Base-by-base conservation (phyloP, 2,888 invertebrate species). In the Cordilura impudica region DNA sequence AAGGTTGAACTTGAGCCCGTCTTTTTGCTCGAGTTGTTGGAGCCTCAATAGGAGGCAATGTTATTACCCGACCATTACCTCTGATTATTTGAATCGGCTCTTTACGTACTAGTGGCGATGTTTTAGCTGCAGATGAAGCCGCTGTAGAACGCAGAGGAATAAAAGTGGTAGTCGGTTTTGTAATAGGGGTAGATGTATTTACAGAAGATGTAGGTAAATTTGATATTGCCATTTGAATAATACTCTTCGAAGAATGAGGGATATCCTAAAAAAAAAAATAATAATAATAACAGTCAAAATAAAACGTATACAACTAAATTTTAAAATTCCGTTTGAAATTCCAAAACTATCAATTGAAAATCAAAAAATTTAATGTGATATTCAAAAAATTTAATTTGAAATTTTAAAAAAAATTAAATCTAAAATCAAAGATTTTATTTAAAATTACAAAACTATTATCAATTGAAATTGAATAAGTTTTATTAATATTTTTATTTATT, bases 41-140 rank as follows among this genome's bases (percentile, higher is more conserved):
- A 19, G 95, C 94, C 89, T 95, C 96, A 67, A 95, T 95, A 0
- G 95, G 95, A 12, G 96, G 96, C 79, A 96, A 90, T 0, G 94
- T 94, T 63, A 95, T 94, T 43, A 95, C 92, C 31, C 95, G 91
- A 0, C 95, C 95, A 86, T 95, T 94, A 18, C 93, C 92, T 18
- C 95, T 91, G 8, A 95, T 91, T 81, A 95, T 94, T 89, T 95
- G 94, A 74, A 94, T 94, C 0, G 93, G 93, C 82, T 93, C 88
- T 12, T 86, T 83, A 0, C 87, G 86, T 8, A 78, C 8, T 4
- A 81, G 49, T 14, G 81, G 45, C 10, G 79, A 39, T 61, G 23
- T 61, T 83, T 82, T 77, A 8, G 72, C 16, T 18, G 47, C 45
- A 45, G 66, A 65, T 16, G 83, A 81, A 10, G 75, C 23, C 5